A percentile compares a stretch with the other conserved stretches of the same genome.
These are phyloP conservation scores for Holcopasites calliopsidis DNA, from an alignment of 1,140 invertebrate genomes.

Conservation along the genomic window DNA sequence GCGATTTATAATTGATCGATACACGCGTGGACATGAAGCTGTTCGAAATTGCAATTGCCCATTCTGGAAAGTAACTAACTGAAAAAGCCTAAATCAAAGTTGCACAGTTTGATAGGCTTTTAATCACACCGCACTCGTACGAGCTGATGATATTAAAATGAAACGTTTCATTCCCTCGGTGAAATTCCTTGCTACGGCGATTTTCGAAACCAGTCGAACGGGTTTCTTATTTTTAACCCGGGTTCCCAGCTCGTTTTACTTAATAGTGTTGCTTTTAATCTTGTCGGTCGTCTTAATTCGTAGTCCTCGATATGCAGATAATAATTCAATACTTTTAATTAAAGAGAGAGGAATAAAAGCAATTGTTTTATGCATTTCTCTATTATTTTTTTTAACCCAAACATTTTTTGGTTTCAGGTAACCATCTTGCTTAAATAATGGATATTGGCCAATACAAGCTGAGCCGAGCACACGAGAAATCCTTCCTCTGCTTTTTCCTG, in stretches of 20 bases:
- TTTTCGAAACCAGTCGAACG: constrained; percentile 31
- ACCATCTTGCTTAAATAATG: neutral
- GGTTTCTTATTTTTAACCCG: constrained; percentile 34
- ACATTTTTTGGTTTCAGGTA: constrained; percentile 30
- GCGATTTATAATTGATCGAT: constrained; percentile 33
- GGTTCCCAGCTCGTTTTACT: neutral
- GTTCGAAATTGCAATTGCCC: neutral
- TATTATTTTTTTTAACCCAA: neutral
- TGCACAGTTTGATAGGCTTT: too few species aligned
- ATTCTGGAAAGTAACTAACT: neutral
- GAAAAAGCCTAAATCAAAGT: neutral
- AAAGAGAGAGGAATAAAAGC: too few species aligned
- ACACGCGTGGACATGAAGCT: constrained; percentile 16
- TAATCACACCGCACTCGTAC: too few species aligned
- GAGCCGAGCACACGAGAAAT: neutral
- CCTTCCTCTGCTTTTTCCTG: neutral
- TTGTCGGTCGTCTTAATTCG: neutral
- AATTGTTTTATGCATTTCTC: too few species aligned
- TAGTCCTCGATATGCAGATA: too few species aligned
- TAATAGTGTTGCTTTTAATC: neutral
- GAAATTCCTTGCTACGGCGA: constrained; percentile 1
- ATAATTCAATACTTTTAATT: too few species aligned
- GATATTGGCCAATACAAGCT: neutral
- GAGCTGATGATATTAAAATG: too few species aligned
- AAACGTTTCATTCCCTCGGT: neutral